These are phyloP conservation scores for Gymnorhina tibicen DNA, from an alignment of 2,113 vertebrate species.

Conservation along the genomic window DNA sequence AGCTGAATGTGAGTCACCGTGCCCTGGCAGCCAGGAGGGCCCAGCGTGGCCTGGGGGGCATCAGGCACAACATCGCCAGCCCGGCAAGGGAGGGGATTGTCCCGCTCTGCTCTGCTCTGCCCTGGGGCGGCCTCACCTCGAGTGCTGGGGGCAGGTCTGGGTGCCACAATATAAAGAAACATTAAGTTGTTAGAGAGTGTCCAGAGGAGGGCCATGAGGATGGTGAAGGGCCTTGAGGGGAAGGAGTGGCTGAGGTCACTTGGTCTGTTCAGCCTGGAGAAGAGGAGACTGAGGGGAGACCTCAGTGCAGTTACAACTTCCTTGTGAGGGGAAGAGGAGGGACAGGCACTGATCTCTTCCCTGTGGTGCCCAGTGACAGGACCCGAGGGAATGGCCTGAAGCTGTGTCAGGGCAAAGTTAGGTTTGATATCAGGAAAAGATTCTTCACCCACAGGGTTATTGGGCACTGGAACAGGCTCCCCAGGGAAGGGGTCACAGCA, in stretches of 20 bases:
- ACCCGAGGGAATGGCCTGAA: neutral
- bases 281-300: neutral
- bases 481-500: neutral
- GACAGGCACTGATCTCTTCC: neutral
- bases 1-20: neutral
- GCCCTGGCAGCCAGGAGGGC: neutral
- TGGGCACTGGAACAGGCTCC: neutral
- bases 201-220: neutral
- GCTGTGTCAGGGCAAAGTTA: neutral
- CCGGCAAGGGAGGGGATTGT: neutral
- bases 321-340: neutral
- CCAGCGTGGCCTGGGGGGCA: neutral
- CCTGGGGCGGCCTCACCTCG: neutral
- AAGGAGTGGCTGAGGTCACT: neutral
- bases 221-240: neutral
- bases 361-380: neutral
- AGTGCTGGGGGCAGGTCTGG: neutral
- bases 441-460: neutral
- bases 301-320: neutral
- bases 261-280: neutral
- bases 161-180: neutral
- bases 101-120: neutral
- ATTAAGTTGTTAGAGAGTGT: neutral
- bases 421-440: neutral
- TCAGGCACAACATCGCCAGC: neutral